Base-by-base conservation (phyloP, 2,797 vertebrate genomes). In the Danio aesculapii region DNA sequence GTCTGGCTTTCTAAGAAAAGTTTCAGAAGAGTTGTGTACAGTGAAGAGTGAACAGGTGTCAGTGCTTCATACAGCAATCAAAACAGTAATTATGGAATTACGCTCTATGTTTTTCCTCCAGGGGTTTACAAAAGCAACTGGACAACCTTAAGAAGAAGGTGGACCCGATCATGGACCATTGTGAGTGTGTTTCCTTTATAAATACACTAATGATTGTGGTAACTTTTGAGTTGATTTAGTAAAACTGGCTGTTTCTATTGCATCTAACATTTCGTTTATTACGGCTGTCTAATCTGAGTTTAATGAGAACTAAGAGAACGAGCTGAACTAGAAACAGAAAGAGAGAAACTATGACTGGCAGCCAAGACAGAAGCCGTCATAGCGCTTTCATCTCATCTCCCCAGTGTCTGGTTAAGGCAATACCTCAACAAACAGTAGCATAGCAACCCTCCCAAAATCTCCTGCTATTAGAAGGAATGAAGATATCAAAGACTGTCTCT, bases 1-100 rank as follows among this genome's bases (percentile, higher is more conserved):
- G 92, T 91, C 89, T 86, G 62, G 62, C 8, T 49, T 44, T 84
- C 84, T 82, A 71, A 85, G 75, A 82, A 14, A 46, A 66, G 57
- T 52, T 17, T 62, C 5, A 52, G 41, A 21, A 59, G 12, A 55
- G 49, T 53, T 30, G 5, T 41, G 50, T 49, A 79, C 16, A 17
- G 77, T 61, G 75, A 86, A 57, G 41, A 64, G 59, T 87, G 70
- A 86, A 77, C 77, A 82, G 81, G 81, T 84, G 80, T 55, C 46
- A 70, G 19, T 17, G 11, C 19, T 77, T 46, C 21, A 21, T 53
- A 16, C 17, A 62, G 6, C 13, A 11, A 14, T 57, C 63, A n/a
- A 39, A 78, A 50, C 19, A 39, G 16, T 41, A n/a, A 52, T 50
- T 52, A 75, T 63, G 30, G 7, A 43, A 43, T 19, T 52, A n/a